Evolutionary conservation across 2,797 vertebrate genomes (phyloP), one percentile per base, ranked within the genome.

Genomic region (Kryptolebias ocellatus): DNA sequence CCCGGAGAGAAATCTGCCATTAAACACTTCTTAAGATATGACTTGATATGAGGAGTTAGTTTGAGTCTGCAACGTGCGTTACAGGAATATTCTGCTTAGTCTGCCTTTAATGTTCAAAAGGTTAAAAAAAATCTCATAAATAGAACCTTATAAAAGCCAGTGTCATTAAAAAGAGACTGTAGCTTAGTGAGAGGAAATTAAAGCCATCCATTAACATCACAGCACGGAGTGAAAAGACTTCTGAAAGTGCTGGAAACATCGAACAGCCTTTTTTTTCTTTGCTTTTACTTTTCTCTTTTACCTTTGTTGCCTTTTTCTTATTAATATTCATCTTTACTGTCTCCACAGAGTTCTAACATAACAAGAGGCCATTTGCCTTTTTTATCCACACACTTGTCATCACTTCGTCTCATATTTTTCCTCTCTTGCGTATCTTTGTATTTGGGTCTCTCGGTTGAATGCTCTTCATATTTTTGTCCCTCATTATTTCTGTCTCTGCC

Each of bases 391-490:
- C 31, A 39, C 15, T 27, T 9, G n/a, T 44, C 58, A 56, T 69
- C 24, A 39, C 37, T 58, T 20, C 18, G 17, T 60, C 49, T 56
- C 15, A 16, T 37, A 27, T 67, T 76, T 71, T 27, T 12, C 7
- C 42, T 20, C 46, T 67, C 47, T 46, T 47, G 64, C 63, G 57
- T 46, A 27, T 39, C 15, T 34, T 3, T 47, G 29, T 49, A n/a
- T 64, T 60, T 31, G 29, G 3, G 7, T 47, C 53, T 52, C 31
- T 60, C 46, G 31, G 61, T 58, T 51, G 6, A 11, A 57, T 50
- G 28, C 46, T 16, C 44, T 72, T 74, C 71, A 58, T 64, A 34
- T 53, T 65, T 68, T 49, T 64, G 10, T 45, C 42, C 50, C 62
- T 78, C 53, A 52, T 80, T 74, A 54, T 60, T 67, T 9, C 20